Evolutionary conservation across 2,797 vertebrate genomes (phyloP).

Genomic region (Galagoides demidoff): DNA sequence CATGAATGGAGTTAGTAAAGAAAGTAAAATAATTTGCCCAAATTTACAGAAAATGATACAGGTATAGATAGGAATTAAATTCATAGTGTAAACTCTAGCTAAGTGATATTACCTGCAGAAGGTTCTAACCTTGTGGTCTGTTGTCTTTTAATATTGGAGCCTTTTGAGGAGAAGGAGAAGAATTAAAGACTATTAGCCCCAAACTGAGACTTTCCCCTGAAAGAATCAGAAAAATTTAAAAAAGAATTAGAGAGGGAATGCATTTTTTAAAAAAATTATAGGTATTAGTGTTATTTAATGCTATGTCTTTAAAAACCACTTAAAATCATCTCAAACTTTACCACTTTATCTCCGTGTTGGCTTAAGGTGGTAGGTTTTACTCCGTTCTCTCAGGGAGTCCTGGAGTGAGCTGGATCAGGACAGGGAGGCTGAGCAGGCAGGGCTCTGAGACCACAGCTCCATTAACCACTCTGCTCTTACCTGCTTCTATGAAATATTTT

Average conservation of each 20-base stretch:
- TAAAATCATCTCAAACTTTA: neutral
- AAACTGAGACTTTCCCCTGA: neutral
- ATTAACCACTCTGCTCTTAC: neutral
- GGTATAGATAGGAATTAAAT: neutral
- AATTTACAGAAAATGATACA: neutral
- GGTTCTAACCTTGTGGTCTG: neutral
- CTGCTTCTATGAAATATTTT: neutral
- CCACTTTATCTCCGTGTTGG: neutral
- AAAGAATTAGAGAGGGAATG: neutral
- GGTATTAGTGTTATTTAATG: neutral
- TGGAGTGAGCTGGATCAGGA: neutral
- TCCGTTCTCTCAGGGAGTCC: neutral
- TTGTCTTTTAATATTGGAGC: neutral
- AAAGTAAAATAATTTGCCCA: neutral
- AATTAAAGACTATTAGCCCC: neutral
- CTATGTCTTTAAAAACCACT: neutral
- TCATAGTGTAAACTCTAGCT: neutral
- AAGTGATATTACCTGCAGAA: neutral
- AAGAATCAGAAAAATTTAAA: conserved; percentile 22
- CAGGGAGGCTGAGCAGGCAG: neutral
- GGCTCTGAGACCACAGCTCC: neutral
- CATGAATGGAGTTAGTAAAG: neutral
- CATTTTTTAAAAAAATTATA: neutral
- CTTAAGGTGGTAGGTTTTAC: neutral
- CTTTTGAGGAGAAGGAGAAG: neutral